phyloP scores from a whole-genome alignment of 2,888 invertebrate genomes.

The Noctua janthe region DNA sequence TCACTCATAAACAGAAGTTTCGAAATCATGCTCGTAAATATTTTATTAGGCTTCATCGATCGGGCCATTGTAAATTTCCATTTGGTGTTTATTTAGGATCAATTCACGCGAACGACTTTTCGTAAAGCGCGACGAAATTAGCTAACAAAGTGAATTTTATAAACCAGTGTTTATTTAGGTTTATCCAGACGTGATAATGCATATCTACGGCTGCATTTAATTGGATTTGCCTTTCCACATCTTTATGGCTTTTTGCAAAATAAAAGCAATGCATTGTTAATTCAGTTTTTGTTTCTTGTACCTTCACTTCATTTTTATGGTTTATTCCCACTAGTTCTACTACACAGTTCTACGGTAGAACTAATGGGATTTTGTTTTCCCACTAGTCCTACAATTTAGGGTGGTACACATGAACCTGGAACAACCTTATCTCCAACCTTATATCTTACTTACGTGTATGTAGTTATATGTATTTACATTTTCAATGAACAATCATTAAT shows the following conservation, averaged over 20 bases:
- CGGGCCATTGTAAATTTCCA: constrained; percentile 75
- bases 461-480: background rate
- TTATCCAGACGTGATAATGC: constrained; percentile 10
- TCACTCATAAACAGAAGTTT: constrained; percentile 72
- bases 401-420: no score
- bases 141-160: constrained; percentile 17
- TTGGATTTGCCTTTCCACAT: background rate
- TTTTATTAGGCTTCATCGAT: constrained; percentile 78
- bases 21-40: constrained; percentile 80
- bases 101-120: constrained; percentile 68
- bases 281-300: background rate
- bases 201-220: constrained; percentile 19
- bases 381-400: no score
- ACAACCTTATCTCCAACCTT: no score
- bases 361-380: no score
- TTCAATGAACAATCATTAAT: background rate
- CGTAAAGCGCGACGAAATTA: constrained; percentile 29
- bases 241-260: background rate
- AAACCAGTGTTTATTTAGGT: constrained; percentile 44
- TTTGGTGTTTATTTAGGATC: constrained; percentile 73
- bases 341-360: no score
- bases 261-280: background rate
- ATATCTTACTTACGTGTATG: background rate
- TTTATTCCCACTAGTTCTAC: no score
- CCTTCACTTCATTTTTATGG: background rate